Base-by-base conservation (phyloP, 2,888 invertebrate species). In the Tupiocoris notatus region DNA sequence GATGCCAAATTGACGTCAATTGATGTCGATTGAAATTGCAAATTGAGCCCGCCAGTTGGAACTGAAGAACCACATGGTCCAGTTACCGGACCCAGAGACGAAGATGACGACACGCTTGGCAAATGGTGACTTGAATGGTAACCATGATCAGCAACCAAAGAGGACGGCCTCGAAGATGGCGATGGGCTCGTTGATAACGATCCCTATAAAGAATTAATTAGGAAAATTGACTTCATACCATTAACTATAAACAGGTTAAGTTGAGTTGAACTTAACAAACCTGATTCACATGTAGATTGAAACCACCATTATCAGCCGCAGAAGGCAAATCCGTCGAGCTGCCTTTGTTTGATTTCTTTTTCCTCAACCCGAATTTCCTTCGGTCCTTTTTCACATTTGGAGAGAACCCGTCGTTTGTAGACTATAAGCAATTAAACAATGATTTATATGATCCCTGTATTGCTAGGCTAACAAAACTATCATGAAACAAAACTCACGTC, bases 311-410 rank as follows among this genome's bases (percentile, higher is more conserved):
- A 18, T 78, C 80, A 58, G 78, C 65, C 58, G 59, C 83, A 77
- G 85, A 84, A 65, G 84, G 84, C 2, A 90, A 83, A 79, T 90
- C 90, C 0, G 89, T 88, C 22, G 89, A 89, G 9, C 88, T 88
- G 6, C 81, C 81, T 66, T 79, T 80, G 39, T 79, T 79, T 68
- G 81, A 88, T 81, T 90, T 90, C 84, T 90, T 90, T 84, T 90
- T 90, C 77, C 89, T 86, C 25, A 90, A 85, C 0, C 89, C 90
- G 82, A 91, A 91, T 83, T 90, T 89, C 82, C 88, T 88, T 0
- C 89, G 86, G 81, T 90, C 89, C 81, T 90, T 90, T 83, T 90
- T 90, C 2, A 89, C 88, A 81, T 86, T 89, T 0, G 89, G 89
- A 0, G 88, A 89, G 1, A 87, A 86, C 76, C 88, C 88, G 80